Base-by-base conservation (phyloP, 2,113 vertebrate species). In the Hucho hucho region DNA sequence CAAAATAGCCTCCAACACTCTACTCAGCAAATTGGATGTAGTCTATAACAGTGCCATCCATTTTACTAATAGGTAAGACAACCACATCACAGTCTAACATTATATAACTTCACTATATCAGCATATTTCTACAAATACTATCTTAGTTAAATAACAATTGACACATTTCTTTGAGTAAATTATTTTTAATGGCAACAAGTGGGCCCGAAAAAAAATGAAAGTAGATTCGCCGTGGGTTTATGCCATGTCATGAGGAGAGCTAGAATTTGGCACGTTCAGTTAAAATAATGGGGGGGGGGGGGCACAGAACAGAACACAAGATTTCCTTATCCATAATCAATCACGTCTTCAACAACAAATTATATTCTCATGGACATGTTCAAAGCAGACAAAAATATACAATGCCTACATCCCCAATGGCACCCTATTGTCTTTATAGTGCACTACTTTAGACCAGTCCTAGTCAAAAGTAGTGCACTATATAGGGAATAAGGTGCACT, bases 311-410 rank as follows among this genome's bases (percentile, higher is more conserved):
- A 64, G 13, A 73, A 24, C 28, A 61, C n/a, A 32, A 24, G 65
- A 2, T 65, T 63, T 72, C 7, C 72, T 82, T 67, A 79, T 79
- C 68, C 37, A 64, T 59, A 12, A 64, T 79, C n/a, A n/a, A n/a
- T n/a, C n/a, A n/a, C n/a, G 76, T 75, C 81, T 86, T 81, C 71
- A 79, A 49, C 69, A 85, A 81, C 70, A 90, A 83, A 77, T 75
- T 64, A 70, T 70, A 71, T 73, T 80, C 69, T 53, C 63, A 20
- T 79, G 37, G 73, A 68, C 70, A 58, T 59, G 18, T 13, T 56
- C 37, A 69, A 79, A 77, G 37, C 46, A 43, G 64, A 22, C 37
- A 69, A 25, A 68, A 68, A 73, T 67, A 72, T 59, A 77, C 77
- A 49, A 11, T 78, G 56, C 70, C 59, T 14, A 68, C 14, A 49